These are phyloP conservation scores for Corythaeola cristata DNA, from an alignment of 2,113 vertebrate genomes.

Conservation along the genomic window DNA sequence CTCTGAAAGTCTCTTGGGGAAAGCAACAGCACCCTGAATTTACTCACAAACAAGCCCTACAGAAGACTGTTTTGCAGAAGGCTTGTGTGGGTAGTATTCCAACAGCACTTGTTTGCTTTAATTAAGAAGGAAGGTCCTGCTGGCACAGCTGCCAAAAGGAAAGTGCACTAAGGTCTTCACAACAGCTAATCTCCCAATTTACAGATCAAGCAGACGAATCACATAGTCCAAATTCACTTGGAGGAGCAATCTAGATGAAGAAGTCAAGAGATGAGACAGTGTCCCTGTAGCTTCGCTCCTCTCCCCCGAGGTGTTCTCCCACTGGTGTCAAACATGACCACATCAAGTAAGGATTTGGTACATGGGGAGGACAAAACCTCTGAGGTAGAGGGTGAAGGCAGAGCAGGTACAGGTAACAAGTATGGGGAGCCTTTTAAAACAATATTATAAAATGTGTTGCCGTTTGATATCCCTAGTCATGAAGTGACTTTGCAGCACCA, in stretches of 20 bases:
- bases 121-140: neutral
- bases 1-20: neutral
- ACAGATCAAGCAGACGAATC: neutral
- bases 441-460: neutral
- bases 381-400: neutral
- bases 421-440: neutral
- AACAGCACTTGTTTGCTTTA: neutral
- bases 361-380: neutral
- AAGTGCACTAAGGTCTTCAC: neutral
- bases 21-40: neutral
- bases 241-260: neutral
- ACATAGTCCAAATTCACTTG: neutral
- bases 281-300: neutral
- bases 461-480: neutral
- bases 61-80: neutral
- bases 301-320: rapidly evolving
- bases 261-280: neutral
- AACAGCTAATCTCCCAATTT: neutral
- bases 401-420: neutral
- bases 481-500: neutral
- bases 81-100: neutral
- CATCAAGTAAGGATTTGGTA: neutral
- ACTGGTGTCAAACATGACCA: rapidly evolving
- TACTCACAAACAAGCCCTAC: neutral
- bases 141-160: neutral